phyloP scores from a whole-genome alignment of 1,140 invertebrate species.

The Chionoecetes opilio region DNA sequence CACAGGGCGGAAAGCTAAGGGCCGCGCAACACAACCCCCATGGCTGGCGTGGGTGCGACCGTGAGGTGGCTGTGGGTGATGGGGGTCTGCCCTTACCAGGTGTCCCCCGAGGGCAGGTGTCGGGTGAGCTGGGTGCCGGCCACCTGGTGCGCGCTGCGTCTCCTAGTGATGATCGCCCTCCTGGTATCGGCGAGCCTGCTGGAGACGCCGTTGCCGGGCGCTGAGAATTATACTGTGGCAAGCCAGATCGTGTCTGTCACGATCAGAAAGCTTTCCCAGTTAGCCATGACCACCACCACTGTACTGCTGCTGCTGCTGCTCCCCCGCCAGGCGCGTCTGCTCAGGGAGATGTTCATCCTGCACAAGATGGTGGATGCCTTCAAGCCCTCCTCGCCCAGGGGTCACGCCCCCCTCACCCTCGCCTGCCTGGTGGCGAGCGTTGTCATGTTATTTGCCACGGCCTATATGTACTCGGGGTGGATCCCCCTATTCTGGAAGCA shows the following conservation, averaged over 20 bases:
- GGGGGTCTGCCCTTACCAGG: background rate
- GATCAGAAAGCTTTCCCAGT: background rate
- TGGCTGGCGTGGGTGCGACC: background rate
- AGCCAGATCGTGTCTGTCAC: background rate
- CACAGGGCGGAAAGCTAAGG: background rate
- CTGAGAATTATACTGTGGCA: background rate
- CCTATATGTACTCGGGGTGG: background rate
- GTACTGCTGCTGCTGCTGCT: background rate
- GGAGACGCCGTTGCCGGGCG: no score
- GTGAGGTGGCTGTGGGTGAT: background rate
- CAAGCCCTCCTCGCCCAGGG: background rate
- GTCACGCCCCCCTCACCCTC: background rate
- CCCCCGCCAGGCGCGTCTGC: background rate
- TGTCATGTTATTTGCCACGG: background rate
- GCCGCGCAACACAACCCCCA: background rate
- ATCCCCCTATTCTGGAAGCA: background rate
- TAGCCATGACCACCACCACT: background rate
- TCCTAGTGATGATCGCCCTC: background rate
- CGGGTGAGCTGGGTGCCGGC: background rate
- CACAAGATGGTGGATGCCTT: background rate
- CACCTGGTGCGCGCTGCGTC: background rate
- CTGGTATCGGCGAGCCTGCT: background rate
- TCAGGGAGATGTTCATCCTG: background rate
- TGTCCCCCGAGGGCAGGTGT: background rate
- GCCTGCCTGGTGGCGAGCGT: background rate